phyloP scores from a whole-genome alignment of 2,888 invertebrate species.

The Lottia gigantea region DNA sequence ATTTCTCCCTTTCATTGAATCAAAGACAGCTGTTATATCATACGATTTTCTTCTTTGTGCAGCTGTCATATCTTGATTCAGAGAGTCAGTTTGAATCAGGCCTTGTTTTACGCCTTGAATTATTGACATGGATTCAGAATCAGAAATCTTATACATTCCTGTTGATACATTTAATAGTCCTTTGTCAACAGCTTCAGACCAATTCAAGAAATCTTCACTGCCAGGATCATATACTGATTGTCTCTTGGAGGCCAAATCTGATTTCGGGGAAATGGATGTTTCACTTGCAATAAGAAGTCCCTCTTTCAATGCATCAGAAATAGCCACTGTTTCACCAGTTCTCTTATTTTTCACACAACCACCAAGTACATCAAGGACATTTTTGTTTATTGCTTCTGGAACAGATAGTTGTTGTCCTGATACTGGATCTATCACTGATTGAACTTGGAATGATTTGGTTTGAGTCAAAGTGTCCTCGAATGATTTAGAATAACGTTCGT shows the following conservation, averaged over 20 bases:
- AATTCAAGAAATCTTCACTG: slow-evolving; percentile 88
- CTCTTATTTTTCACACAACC: slow-evolving; percentile 62
- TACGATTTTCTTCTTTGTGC: slow-evolving; percentile 25
- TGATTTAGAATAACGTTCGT: slow-evolving; percentile 35
- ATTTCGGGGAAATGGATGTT: slow-evolving; percentile 6
- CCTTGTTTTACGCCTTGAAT: slow-evolving; percentile 29
- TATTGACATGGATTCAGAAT: slow-evolving; percentile 30
- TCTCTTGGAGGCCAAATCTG: background rate
- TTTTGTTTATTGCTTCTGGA: slow-evolving; percentile 73
- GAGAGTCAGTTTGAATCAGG: slow-evolving; percentile 23
- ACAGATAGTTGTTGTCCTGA: slow-evolving; percentile 79
- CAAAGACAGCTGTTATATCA: slow-evolving; percentile 34
- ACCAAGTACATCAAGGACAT: slow-evolving; percentile 77
- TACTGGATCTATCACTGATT: slow-evolving; percentile 78
- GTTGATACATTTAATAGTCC: slow-evolving; percentile 81
- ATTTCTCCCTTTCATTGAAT: slow-evolving; percentile 32
- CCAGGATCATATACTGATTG: slow-evolving; percentile 76
- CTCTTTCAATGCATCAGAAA: slow-evolving; percentile 80
- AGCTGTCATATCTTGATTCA: slow-evolving; percentile 12
- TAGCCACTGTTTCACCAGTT: slow-evolving; percentile 80
- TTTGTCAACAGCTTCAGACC: slow-evolving; percentile 90
- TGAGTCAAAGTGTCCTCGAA: slow-evolving; percentile 42
- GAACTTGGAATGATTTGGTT: slow-evolving; percentile 52
- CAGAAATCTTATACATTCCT: slow-evolving; percentile 74
- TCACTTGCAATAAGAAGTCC: slow-evolving; percentile 41